phyloP scores from a whole-genome alignment of 2,113 vertebrate species.

The Microcebus jonahi region DNA sequence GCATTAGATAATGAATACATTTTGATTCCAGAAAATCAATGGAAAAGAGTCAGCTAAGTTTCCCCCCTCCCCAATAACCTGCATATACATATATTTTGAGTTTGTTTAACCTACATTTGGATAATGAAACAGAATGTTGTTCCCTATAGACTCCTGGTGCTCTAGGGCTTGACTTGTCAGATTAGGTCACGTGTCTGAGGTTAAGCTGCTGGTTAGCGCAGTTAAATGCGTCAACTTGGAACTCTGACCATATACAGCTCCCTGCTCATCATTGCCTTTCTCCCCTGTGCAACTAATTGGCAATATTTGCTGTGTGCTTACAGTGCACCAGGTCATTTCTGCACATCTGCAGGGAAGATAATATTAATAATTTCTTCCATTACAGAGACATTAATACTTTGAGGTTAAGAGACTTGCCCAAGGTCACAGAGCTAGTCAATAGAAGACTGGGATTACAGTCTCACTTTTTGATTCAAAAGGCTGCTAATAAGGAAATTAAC shows the following conservation, averaged over 20 bases:
- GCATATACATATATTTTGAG: background rate
- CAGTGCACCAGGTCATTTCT: background rate
- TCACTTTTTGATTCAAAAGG: background rate
- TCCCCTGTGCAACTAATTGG: too few relatives aligned
- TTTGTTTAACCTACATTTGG: background rate
- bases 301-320: background rate
- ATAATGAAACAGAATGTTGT: background rate
- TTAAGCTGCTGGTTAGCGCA: too few relatives aligned
- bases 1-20: background rate
- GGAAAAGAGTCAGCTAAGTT: background rate
- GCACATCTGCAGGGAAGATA: too few relatives aligned
- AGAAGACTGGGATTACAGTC: background rate
- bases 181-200: background rate
- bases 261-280: background rate
- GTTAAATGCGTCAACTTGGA: background rate
- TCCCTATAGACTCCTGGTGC: background rate
- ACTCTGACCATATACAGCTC: background rate
- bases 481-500: background rate
- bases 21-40: background rate
- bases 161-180: background rate
- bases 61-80: background rate
- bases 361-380: background rate
- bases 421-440: background rate
- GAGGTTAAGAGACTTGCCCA: background rate
- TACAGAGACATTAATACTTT: background rate